These are phyloP conservation scores for Prosopocoilus inquinatus DNA, from an alignment of 2,888 invertebrate species.

Conservation along the genomic window DNA sequence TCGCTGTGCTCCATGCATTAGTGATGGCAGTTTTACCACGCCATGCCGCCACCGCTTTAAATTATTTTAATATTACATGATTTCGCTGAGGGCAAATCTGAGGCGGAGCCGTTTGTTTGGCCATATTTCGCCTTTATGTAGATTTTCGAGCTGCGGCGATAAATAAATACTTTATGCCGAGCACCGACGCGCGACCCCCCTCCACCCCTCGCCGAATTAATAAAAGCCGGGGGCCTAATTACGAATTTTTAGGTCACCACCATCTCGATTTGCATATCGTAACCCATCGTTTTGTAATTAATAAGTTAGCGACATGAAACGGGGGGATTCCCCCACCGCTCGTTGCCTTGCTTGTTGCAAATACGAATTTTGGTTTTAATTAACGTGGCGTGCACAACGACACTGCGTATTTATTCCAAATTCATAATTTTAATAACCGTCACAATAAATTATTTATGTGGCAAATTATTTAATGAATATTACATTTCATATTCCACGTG, in stretches of 20 bases:
- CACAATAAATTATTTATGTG: background rate
- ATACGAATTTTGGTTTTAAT: background rate
- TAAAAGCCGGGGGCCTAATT: background rate
- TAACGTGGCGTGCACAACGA: background rate
- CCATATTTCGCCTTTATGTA: constrained; percentile 2
- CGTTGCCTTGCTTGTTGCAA: background rate
- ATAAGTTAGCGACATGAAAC: background rate
- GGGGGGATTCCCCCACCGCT: background rate
- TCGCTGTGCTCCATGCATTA: constrained; percentile 36
- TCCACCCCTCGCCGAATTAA: background rate
- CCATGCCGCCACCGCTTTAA: constrained; percentile 39
- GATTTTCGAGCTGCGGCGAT: background rate
- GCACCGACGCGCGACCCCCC: background rate
- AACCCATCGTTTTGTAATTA: background rate
- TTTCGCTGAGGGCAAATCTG: constrained; percentile 47
- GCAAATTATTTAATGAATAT: background rate
- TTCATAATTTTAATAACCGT: background rate
- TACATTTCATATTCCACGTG: background rate
- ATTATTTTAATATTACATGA: constrained; percentile 50
- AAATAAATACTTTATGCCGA: background rate
- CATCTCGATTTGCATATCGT: background rate
- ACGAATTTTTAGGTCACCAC: background rate
- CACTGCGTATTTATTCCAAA: background rate
- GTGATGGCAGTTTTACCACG: constrained; percentile 32
- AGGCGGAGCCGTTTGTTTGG: constrained; percentile 17